Base-by-base conservation (phyloP, 1,140 invertebrate species). In the Onthophagus taurus region DNA sequence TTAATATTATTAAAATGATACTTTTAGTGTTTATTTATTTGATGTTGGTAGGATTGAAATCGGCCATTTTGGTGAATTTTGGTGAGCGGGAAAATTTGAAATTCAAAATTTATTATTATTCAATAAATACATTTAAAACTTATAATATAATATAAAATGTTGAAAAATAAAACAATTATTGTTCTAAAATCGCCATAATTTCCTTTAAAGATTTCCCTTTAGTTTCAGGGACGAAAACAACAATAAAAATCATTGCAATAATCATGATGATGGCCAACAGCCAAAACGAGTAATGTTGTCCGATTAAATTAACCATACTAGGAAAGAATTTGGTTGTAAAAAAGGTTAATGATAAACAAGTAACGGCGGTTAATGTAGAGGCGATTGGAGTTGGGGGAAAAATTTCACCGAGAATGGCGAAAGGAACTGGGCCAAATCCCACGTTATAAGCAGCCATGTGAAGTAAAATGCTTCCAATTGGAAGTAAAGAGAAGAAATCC, bases 351-450 rank as follows among this genome's bases (percentile, higher is more conserved):
- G 72, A 55, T 85, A 86, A 91, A 52, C 83, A 87, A 36, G 77
- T 70, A 33, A 75, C 76, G 1, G 84, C 78, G 0, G 81, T 80
- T 5, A 87, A 67, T 0, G 81, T 75, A 2, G 80, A 78, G 1
- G 83, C 85, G 3, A 75, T 63, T 0, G 81, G 77, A 49, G 80
- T 75, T 0, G 77, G 68, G 1, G 86, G 76, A 49, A 89, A 83
- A 50, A 89, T 75, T 62, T 90, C 83, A 2, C 77, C 78, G 71
- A 87, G 79, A 24, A 91, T 73, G 1, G 85, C 74, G 82, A 85
- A 88, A 0, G 85, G 83, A 7, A 90, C 64, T 0, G 86, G 83
- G 0, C 85, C 86, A 52, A 85, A 80, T 2, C 82, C 83, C n/a
- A 34, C 29, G 12, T 19, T 30, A 24, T 52, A 52, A 8, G 42